These are phyloP conservation scores for Cinclus mexicanus DNA, from an alignment of 2,113 vertebrate genomes.

Conservation along the genomic window DNA sequence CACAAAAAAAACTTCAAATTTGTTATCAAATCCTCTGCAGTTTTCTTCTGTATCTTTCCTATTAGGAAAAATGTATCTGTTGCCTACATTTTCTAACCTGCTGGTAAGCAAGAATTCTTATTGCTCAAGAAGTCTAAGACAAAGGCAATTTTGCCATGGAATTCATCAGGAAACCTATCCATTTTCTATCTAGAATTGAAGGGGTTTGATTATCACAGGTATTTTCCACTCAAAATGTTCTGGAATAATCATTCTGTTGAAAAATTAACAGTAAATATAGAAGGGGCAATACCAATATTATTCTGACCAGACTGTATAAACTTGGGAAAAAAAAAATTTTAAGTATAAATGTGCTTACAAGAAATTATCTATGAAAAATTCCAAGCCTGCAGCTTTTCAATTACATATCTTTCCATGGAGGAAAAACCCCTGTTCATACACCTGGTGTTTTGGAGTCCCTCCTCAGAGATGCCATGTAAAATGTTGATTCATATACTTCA, in stretches of 20 bases:
- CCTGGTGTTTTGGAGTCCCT: background rate
- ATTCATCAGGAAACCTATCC: background rate
- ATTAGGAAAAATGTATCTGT: background rate
- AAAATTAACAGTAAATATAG: background rate
- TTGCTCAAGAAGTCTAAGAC: background rate
- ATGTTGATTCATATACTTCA: background rate
- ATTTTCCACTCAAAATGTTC: background rate
- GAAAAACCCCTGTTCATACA: background rate
- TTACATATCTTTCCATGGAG: fast-evolving
- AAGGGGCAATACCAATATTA: fast-evolving
- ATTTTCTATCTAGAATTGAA: background rate
- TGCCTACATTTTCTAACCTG: background rate
- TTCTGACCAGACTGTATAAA: background rate
- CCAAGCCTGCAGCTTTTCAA: background rate
- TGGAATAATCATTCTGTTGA: background rate
- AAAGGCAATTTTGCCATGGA: background rate
- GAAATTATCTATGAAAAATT: background rate
- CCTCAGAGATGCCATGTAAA: background rate
- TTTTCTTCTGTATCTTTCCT: background rate
- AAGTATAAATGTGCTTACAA: background rate
- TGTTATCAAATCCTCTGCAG: background rate
- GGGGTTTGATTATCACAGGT: background rate
- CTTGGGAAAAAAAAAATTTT: background rate
- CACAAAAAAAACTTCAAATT: background rate
- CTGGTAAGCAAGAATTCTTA: background rate